Evolutionary conservation across 2,113 vertebrate species (phyloP).

Genomic region (Axis porcinus): DNA sequence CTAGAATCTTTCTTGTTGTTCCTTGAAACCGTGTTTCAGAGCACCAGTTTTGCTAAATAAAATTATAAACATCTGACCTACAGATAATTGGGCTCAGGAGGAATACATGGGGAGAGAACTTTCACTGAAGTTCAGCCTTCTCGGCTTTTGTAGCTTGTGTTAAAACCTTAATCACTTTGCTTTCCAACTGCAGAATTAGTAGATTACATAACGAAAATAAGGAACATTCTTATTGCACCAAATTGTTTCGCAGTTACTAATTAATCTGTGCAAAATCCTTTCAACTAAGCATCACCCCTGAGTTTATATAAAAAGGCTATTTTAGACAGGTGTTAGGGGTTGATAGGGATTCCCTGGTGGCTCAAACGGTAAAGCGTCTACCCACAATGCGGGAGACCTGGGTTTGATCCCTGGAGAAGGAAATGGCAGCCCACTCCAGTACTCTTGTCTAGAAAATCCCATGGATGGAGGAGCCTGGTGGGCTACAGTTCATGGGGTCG

Average conservation of each 20-base stretch:
- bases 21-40: not conserved
- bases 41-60: not conserved
- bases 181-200: slow-evolving; percentile 11
- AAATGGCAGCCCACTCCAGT: not conserved
- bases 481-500: not conserved
- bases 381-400: accelerated
- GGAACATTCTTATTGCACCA: not conserved
- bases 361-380: not conserved
- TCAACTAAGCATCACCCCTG: not conserved
- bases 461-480: not conserved
- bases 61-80: not conserved
- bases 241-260: slow-evolving; percentile 4
- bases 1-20: not conserved
- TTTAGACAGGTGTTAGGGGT: accelerated
- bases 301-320: not conserved
- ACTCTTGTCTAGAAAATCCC: not conserved
- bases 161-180: slow-evolving; percentile 11
- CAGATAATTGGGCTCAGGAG: slow-evolving; percentile 26
- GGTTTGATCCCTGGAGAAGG: not conserved
- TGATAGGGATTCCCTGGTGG: not conserved
- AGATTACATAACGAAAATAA: slow-evolving; percentile 25
- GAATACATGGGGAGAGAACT: not conserved
- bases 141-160: not conserved
- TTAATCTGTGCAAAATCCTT: not conserved
- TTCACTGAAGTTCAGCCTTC: slow-evolving; percentile 1